These are phyloP conservation scores for Trematocara nigrifrons DNA, from an alignment of 2,113 vertebrate species.

Conservation along the genomic window DNA sequence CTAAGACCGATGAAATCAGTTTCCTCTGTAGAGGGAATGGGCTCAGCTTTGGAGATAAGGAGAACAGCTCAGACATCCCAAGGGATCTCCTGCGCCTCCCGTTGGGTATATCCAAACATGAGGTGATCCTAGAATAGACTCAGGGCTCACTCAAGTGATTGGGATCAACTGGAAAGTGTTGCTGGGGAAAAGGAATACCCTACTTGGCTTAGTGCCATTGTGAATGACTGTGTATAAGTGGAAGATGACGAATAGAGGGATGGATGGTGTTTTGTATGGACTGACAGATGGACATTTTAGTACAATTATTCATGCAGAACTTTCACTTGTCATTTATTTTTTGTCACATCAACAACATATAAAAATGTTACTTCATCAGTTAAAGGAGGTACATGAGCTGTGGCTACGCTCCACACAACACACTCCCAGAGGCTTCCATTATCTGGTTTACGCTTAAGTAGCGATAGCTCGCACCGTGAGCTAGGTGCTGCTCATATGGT, in stretches of 20 bases:
- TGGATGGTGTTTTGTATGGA: background rate
- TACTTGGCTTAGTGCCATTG: background rate
- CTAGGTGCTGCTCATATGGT: background rate
- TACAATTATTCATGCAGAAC: background rate
- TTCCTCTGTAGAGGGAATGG: background rate
- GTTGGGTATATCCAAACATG: background rate
- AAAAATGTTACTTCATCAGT: background rate
- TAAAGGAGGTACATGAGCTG: background rate
- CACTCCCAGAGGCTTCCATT: background rate
- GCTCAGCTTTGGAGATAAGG: background rate
- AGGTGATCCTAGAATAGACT: background rate
- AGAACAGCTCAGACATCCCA: background rate
- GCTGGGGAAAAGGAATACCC: background rate
- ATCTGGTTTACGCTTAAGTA: background rate
- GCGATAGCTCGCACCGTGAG: background rate
- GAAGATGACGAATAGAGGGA: background rate
- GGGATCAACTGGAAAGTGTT: background rate
- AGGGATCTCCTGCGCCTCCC: background rate
- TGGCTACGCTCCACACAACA: background rate
- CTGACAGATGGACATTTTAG: background rate
- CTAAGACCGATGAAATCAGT: background rate
- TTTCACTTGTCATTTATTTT: background rate
- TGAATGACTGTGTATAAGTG: background rate
- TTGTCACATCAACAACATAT: background rate
- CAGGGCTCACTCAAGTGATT: background rate